Percentiles rank a stretch among this genome's conserved stretches.
phyloP scores from a whole-genome alignment of 2,888 invertebrate genomes.

The Cheilosia vernalis region DNA sequence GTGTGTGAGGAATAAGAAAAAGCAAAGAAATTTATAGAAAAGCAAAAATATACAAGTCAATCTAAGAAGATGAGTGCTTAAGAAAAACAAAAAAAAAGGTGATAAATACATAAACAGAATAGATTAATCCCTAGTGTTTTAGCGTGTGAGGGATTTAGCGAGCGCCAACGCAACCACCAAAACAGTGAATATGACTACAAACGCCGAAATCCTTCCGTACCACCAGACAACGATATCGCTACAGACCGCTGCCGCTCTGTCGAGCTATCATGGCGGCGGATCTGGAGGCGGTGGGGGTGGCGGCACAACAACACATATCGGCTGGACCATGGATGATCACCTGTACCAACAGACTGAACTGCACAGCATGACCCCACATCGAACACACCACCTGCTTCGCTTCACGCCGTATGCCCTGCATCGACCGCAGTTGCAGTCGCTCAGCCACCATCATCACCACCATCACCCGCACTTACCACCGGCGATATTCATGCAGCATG shows the following conservation, averaged over 20 bases:
- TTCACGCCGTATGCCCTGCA: slow-evolving; percentile 87
- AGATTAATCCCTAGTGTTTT: slow-evolving; percentile 31
- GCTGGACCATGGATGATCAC: slow-evolving; percentile 80
- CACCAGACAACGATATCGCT: slow-evolving; percentile 82
- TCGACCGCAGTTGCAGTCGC: slow-evolving; percentile 84
- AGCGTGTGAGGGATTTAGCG: slow-evolving; percentile 36
- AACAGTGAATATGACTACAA: slow-evolving; percentile 80
- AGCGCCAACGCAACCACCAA: not conserved
- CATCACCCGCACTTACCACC: slow-evolving; percentile 78
- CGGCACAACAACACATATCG: slow-evolving; percentile 77
- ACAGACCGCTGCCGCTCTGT: slow-evolving; percentile 81
- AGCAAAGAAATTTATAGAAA: slow-evolving; percentile 4
- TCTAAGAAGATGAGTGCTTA: slow-evolving; percentile 53
- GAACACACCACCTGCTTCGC: slow-evolving; percentile 82
- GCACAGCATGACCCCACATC: slow-evolving; percentile 81
- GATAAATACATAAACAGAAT: slow-evolving; percentile 57
- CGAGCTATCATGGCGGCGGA: slow-evolving; percentile 81
- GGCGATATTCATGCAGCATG: slow-evolving; percentile 67
- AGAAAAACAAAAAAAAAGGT: slow-evolving; percentile 31
- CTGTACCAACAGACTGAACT: slow-evolving; percentile 83
- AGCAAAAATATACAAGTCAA: slow-evolving; percentile 5
- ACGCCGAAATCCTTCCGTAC: slow-evolving; percentile 82
- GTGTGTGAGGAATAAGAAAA: slow-evolving; percentile 28
- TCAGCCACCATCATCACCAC: slow-evolving; percentile 80
- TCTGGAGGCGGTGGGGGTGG: slow-evolving; percentile 77